Base-by-base conservation (phyloP, 2,888 invertebrate genomes). In the Melanostoma scalare region DNA sequence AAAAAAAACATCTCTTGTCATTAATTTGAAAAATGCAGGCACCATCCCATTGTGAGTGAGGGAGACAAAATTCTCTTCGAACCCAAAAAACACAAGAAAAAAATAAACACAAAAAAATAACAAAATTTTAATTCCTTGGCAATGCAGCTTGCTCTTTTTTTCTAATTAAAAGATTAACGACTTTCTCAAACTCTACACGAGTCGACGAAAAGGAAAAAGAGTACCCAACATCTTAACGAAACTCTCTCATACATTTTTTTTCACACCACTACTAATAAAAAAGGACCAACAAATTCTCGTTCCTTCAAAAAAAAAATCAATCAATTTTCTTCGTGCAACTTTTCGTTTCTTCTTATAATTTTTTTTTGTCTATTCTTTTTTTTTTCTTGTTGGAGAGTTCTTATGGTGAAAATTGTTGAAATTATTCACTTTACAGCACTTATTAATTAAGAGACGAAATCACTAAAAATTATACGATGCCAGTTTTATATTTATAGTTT, bases 271-370 rank as follows among this genome's bases (percentile, higher is more conserved):
- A 78, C 82, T 48, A 78, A 40, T 65, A 46, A 35, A 63, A 44
- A 63, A 60, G 63, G 67, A 73, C 53, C 60, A 78, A 65, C 52
- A 65, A 73, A 69, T 73, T 55, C 20, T 79, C 55, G 52, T 79
- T 75, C 74, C 71, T 84, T 77, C 74, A 44, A 69, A 50, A 63
- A 84, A 73, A 79, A 84, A 84, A 84, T 84, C 84, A 84, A 84
- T 84, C 84, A 84, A 84, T 84, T 84, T 75, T 71, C 71, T 79
- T 78, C 73, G 68, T 78, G 68, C 63, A 73, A 73, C 68, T 73
- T 82, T 81, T 63, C 46, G 33, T 40, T 60, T 33, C 35, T 55
- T 63, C 44, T 60, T 40, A 38, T 5, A 38, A 68, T 69, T 50
- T 81, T 56, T 76, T 63, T 61, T 85, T 76, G 67, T 74, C 74